These are phyloP conservation scores for Sthenelais limicola DNA, from an alignment of 2,888 invertebrate species.

Conservation along the genomic window DNA sequence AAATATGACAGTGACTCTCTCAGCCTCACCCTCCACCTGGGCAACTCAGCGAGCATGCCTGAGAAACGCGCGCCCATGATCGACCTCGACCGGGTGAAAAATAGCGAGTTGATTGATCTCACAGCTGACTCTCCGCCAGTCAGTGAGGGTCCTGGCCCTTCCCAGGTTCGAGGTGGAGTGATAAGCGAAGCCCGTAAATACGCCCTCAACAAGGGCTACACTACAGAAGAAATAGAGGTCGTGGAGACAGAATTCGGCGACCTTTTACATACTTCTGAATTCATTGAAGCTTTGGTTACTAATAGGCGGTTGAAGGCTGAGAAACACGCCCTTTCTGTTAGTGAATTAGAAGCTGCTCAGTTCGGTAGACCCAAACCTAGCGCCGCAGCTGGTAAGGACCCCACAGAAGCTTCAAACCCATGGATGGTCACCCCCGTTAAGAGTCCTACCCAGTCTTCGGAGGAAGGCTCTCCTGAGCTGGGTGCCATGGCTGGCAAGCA, in stretches of 20 bases:
- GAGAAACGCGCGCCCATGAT: too few relatives aligned
- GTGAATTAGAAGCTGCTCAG: constrained; percentile 4
- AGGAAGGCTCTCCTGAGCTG: too few relatives aligned
- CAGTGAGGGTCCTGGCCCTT: background rate
- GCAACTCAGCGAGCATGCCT: too few relatives aligned
- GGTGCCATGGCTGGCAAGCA: too few relatives aligned
- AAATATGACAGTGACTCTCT: background rate
- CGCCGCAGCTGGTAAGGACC: background rate
- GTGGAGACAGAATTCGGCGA: constrained; percentile 20
- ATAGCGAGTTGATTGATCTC: background rate
- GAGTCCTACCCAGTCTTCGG: too few relatives aligned
- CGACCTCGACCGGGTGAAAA: too few relatives aligned
- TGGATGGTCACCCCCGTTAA: too few relatives aligned
- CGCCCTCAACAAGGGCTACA: constrained; percentile 32
- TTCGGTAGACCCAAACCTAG: background rate
- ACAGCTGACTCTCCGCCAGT: background rate
- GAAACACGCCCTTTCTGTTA: background rate
- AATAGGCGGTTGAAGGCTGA: constrained; percentile 6
- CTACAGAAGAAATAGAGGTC: constrained; percentile 19
- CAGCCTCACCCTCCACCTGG: constrained; percentile 9
- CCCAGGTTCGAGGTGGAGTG: background rate
- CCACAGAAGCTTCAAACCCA: too few relatives aligned
- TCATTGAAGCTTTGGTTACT: constrained; percentile 9
- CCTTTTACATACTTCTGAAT: background rate
- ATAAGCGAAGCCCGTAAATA: constrained; percentile 10